Conservation (phyloP, 2,113 vertebrate species). For the Edolisoma coerulescens region DNA sequence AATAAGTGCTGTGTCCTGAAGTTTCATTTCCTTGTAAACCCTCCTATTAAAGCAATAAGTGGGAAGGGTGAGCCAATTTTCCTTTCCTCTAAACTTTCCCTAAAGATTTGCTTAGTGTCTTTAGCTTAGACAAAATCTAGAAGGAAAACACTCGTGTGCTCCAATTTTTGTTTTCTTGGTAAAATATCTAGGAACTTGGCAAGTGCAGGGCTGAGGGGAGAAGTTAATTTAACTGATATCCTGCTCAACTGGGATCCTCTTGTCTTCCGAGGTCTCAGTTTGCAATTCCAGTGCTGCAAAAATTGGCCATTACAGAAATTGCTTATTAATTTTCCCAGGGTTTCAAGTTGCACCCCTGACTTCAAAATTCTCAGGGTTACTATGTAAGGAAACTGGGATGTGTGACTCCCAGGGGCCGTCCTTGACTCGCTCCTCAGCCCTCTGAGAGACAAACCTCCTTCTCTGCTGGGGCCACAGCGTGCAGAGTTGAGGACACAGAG, state of each 20-base stretch:
- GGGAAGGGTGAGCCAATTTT: neutral
- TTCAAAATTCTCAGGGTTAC: neutral
- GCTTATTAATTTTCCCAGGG: conserved; percentile 3
- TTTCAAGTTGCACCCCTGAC: neutral
- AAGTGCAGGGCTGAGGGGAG: neutral
- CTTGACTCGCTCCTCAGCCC: neutral
- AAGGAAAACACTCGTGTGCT: neutral
- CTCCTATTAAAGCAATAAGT: neutral
- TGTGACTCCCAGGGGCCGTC: neutral
- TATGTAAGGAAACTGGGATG: neutral
- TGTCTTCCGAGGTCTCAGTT: neutral
- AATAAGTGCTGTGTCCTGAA: neutral
- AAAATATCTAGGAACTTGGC: conserved; percentile 16
- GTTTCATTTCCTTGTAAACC: conserved; percentile 4
- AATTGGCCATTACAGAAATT: neutral
- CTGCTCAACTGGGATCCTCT: neutral
- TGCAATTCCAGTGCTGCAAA: neutral
- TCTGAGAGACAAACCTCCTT: neutral
- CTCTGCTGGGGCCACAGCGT: neutral
- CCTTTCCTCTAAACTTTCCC: neutral
- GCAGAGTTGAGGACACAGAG: neutral
- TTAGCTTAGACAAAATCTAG: conserved; percentile 4
- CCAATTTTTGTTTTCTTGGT: conserved; percentile 30
- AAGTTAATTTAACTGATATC: conserved; percentile 32
- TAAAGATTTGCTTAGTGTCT: neutral